A percentile compares a stretch with the other conserved stretches of the same genome.
Conservation (phyloP, 2,888 invertebrate genomes). For the Ophion ellenae region DNA sequence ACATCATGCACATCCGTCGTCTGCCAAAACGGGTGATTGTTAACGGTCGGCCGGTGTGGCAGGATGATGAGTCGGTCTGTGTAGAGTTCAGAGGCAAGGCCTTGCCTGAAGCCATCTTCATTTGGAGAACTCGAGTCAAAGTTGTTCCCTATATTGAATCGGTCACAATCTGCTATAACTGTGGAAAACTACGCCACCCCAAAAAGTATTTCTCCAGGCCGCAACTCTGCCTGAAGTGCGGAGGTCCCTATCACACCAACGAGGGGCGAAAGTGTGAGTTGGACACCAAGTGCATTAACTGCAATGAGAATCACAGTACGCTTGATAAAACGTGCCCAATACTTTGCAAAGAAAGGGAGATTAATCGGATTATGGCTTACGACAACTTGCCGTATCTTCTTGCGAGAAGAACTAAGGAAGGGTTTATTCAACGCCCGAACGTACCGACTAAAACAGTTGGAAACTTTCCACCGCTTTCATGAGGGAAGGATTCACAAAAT, state of each 20-base stretch:
- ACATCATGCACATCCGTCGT: neutral
- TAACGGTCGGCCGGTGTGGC: neutral
- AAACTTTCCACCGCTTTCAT: slow-evolving; percentile 16
- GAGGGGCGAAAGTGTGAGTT: too few species aligned
- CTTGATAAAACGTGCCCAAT: too few species aligned
- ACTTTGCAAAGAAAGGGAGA: too few species aligned
- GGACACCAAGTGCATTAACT: too few species aligned
- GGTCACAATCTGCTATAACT: too few species aligned
- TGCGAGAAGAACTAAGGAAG: slow-evolving; percentile 9
- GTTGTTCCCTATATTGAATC: slow-evolving; percentile 10
- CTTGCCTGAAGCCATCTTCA: slow-evolving; percentile 18
- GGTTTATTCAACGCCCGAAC: neutral
- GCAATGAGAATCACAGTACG: too few species aligned
- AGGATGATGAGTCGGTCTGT: slow-evolving; percentile 27
- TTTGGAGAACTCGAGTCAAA: slow-evolving; percentile 19
- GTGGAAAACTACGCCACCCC: too few species aligned
- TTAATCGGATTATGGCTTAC: neutral
- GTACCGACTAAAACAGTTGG: neutral
- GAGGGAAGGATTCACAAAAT: neutral
- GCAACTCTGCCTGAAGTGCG: too few species aligned
- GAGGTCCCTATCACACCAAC: too few species aligned
- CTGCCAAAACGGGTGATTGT: neutral
- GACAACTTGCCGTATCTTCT: slow-evolving; percentile 10
- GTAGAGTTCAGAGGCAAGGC: slow-evolving; percentile 22
- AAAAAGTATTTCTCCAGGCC: too few species aligned